Base-by-base conservation (phyloP, 2,797 vertebrate genomes). In the Yasuhikotakia modesta region DNA sequence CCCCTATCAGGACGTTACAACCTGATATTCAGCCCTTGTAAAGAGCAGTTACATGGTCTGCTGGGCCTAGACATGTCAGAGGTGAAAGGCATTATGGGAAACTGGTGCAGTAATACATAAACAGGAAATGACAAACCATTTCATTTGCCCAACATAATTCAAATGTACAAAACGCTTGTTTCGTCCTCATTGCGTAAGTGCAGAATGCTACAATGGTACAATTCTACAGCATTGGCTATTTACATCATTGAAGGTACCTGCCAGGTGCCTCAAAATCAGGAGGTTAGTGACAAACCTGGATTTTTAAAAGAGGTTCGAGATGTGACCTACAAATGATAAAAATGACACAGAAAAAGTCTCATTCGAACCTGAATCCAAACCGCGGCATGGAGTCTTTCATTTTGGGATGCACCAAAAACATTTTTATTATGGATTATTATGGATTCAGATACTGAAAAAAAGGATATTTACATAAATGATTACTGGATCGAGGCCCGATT, bases 391-490 rank as follows among this genome's bases (percentile, higher is more conserved):
- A 46, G 55, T 63, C 69, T 64, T 67, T 6, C 45, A 45, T 67
- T 71, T 72, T 66, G 61, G 81, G 76, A 73, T 72, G 82, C 88
- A 86, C 85, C 84, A 13, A 75, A 70, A 50, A 14, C 66, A 53
- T 83, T 81, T 79, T 77, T 79, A 70, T 27, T 30, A 65, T 82
- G 76, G 58, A 81, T 65, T 72, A 78, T 79, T 72, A 84, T 81
- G 13, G 17, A 76, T 21, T 19, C 32, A 32, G 19, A 27, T n/a
- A 17, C 69, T 81, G 73, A 80, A 83, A 35, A 85, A 69, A 80
- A 1, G 14, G 74, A 87, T 92, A 92, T 92, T 88, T 91, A 92
- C 90, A 92, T 80, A 80, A 76, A 87, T 80, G 79, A 78, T 64
- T 80, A 43, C 61, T 65, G 70, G 76, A 68, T 81, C 70, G 50